Evolutionary conservation across 92 coral and sea anemone genomes (phyloP).

Genomic region (Metridium senile): DNA sequence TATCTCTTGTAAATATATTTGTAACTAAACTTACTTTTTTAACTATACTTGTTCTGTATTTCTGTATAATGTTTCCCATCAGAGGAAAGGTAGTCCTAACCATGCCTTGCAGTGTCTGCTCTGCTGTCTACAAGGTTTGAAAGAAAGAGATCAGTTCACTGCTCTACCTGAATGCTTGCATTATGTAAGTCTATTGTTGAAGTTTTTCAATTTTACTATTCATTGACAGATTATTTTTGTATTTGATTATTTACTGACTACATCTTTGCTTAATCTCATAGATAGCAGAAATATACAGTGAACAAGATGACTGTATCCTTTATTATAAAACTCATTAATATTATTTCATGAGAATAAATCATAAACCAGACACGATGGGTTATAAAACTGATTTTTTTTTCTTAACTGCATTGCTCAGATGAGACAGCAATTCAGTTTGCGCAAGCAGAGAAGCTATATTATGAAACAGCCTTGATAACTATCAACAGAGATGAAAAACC

Average conservation of each 20-base stretch:
- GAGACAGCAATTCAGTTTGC: conserved; percentile 95
- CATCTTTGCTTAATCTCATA: conserved; percentile 34
- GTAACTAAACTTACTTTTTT: too few species aligned
- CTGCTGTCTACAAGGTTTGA: conserved; percentile 89
- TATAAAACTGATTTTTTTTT: too few species aligned
- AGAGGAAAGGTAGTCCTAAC: conserved; percentile 77
- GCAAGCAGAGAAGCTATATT: conserved; percentile 95
- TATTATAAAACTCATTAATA: not conserved
- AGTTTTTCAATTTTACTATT: too few species aligned
- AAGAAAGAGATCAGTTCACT: conserved; percentile 75
- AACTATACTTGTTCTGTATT: too few species aligned
- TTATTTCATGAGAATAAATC: not conserved
- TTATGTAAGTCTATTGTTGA: conserved; percentile 61
- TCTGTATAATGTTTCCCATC: not conserved
- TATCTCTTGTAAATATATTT: too few species aligned
- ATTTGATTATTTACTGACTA: too few species aligned
- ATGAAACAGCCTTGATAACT: conserved; percentile 91
- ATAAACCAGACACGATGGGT: not conserved
- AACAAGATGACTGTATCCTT: conserved; percentile 94
- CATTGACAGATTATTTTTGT: too few species aligned
- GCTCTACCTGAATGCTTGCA: conserved; percentile 93
- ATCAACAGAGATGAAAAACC: conserved; percentile 57
- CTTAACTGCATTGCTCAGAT: conserved; percentile 40
- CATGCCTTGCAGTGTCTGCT: conserved; percentile 86
- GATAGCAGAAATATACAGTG: conserved; percentile 95